phyloP scores from a whole-genome alignment of 2,797 vertebrate species.

The Takifugu rubripes region DNA sequence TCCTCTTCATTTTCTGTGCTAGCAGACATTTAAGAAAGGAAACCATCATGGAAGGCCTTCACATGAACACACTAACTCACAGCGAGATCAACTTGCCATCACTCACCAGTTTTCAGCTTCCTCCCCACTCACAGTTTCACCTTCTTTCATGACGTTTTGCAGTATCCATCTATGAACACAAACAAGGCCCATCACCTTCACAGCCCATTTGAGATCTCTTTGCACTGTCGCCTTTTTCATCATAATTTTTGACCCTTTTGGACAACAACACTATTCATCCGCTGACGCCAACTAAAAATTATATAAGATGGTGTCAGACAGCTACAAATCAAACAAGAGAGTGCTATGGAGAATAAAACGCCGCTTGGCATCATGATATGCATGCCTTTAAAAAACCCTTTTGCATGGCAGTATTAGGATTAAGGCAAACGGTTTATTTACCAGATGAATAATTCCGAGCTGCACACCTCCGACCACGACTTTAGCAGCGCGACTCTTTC shows the following conservation, averaged over 20 bases:
- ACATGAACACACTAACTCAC: neutral
- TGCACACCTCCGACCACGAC: conserved; percentile 47
- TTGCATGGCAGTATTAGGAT: neutral
- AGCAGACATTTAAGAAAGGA: conserved; percentile 24
- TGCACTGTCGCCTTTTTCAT: no score
- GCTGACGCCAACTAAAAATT: conserved; percentile 12
- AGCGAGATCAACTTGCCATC: neutral
- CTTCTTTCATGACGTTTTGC: conserved; percentile 83
- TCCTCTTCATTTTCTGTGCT: conserved; percentile 63
- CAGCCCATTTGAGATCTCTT: neutral
- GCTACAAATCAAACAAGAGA: neutral
- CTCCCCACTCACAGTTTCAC: conserved; percentile 76
- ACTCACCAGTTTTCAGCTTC: conserved; percentile 76
- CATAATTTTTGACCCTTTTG: no score
- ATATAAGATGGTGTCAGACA: conserved; percentile 41
- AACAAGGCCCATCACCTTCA: neutral
- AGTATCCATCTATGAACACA: conserved; percentile 70
- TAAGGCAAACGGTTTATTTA: conserved; percentile 45
- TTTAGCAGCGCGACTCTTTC: conserved; percentile 27
- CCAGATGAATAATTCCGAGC: conserved; percentile 52
- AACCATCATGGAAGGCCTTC: neutral
- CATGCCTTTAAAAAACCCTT: neutral
- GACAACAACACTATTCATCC: neutral
- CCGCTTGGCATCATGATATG: conserved; percentile 16
- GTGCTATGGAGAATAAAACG: neutral